phyloP scores from a whole-genome alignment of 2,888 invertebrate species.

The Cybosia mesomella region DNA sequence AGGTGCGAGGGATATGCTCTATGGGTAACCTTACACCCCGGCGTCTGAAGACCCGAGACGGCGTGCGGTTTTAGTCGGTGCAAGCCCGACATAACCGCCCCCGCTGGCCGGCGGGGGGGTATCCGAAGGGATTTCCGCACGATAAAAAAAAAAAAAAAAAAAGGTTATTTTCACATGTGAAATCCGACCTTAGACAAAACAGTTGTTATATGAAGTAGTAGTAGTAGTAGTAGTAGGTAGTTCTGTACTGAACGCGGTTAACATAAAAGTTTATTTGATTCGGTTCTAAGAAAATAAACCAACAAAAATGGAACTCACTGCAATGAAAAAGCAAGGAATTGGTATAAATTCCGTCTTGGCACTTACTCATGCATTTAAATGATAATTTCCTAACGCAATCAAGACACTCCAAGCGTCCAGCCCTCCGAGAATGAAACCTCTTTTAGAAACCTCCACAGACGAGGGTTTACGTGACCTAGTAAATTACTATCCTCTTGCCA shows the following conservation, averaged over 20 bases:
- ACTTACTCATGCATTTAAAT: conserved; percentile 29
- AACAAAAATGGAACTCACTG: neutral
- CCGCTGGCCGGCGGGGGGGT: no score
- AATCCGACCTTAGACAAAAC: no score
- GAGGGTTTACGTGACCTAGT: conserved; percentile 1
- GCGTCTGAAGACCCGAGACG: no score
- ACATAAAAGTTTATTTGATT: neutral
- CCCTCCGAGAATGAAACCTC: conserved; percentile 1
- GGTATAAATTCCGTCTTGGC: conserved; percentile 17
- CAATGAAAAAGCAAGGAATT: conserved; percentile 21
- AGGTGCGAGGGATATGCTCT: no score
- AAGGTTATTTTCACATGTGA: no score
- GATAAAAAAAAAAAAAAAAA: no score
- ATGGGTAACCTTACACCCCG: no score
- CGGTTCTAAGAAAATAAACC: conserved; percentile 8
- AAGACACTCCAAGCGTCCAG: conserved; percentile 22
- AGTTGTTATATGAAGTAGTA: neutral
- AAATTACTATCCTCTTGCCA: neutral
- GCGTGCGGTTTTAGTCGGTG: no score
- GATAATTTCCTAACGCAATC: conserved; percentile 39
- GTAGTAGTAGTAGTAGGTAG: no score
- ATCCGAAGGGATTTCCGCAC: no score
- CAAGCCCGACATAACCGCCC: no score
- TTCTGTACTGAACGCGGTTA: neutral
- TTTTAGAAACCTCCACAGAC: neutral